phyloP scores from a whole-genome alignment of 2,797 vertebrate genomes.

The Gouania willdenowi region DNA sequence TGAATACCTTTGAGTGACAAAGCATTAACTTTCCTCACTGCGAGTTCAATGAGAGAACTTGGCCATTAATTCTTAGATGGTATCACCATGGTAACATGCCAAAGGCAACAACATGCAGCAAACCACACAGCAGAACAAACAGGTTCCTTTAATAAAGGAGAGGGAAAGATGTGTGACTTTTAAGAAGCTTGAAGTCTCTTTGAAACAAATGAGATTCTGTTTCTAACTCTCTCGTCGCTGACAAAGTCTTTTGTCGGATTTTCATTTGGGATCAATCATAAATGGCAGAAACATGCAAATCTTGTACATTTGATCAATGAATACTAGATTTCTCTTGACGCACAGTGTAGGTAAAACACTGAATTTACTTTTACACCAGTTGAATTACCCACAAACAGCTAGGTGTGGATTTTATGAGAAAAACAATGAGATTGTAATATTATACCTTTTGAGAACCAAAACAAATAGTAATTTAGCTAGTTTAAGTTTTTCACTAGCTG shows the following conservation, averaged over 20 bases:
- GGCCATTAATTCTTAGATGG: conserved; percentile 42
- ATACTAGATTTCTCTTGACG: conserved; percentile 25
- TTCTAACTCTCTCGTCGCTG: conserved; percentile 21
- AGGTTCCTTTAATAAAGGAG: conserved; percentile 8
- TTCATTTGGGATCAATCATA: conserved; percentile 33
- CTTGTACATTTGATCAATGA: conserved; percentile 43
- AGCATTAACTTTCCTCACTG: conserved; percentile 2
- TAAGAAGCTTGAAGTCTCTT: conserved; percentile 31
- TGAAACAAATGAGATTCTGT: conserved; percentile 37
- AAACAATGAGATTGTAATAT: no score
- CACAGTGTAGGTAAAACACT: conserved; percentile 27
- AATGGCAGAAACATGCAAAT: conserved; percentile 33
- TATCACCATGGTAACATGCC: conserved; percentile 61
- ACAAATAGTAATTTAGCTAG: no score
- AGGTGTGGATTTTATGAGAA: no score
- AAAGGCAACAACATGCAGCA: neutral
- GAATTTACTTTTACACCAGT: conserved; percentile 36
- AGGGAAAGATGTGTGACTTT: conserved; percentile 42
- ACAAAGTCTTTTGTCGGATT: conserved; percentile 23
- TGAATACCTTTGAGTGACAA: no score
- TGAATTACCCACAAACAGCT: no score
- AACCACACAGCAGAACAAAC: no score
- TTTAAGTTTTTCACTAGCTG: no score
- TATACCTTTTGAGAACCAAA: no score
- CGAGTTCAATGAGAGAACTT: conserved; percentile 17